phyloP scores from a whole-genome alignment of 2,797 vertebrate genomes.

The Enoplosus armatus region DNA sequence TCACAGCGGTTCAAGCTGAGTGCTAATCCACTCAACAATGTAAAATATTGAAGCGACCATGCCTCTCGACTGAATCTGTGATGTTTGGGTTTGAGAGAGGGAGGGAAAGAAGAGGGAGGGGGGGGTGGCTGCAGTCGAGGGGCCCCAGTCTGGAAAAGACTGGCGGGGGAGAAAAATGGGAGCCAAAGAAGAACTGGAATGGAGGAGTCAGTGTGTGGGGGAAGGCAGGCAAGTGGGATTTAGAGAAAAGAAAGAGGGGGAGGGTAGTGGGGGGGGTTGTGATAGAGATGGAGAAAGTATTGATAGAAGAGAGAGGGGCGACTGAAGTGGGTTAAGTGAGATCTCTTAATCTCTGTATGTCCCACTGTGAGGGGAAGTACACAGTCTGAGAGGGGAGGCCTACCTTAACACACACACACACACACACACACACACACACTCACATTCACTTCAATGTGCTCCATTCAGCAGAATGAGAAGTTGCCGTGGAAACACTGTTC shows the following conservation, averaged over 20 bases:
- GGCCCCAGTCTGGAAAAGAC: conserved; percentile 74
- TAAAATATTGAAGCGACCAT: conserved; percentile 36
- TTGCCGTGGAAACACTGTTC: conserved; percentile 51
- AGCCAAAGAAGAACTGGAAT: conserved; percentile 57
- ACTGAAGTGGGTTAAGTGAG: conserved; percentile 79
- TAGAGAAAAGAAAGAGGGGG: conserved; percentile 37
- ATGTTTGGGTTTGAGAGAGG: conserved; percentile 66
- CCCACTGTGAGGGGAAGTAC: conserved; percentile 76
- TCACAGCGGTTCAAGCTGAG: conserved; percentile 28
- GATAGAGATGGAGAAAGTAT: conserved; percentile 67
- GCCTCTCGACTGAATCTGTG: conserved; percentile 33
- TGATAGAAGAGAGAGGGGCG: conserved; percentile 60
- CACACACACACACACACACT: conserved; percentile 35
- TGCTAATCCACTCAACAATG: conserved; percentile 56
- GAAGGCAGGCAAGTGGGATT: conserved; percentile 24
- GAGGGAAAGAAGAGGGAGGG: neutral
- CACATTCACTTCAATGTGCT: conserved; percentile 36
- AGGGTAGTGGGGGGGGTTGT: conserved; percentile 4
- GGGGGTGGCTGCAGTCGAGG: conserved; percentile 43
- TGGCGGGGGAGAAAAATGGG: conserved; percentile 55
- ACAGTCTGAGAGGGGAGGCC: conserved; percentile 63
- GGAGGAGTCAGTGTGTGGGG: conserved; percentile 39
- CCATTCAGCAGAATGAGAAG: conserved; percentile 41
- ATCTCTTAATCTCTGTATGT: conserved; percentile 83
- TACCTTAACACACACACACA: conserved; percentile 38